Percentiles rank a stretch among this genome's conserved stretches.
phyloP scores from a whole-genome alignment of 2,888 invertebrate species.

The Melanargia galathea region DNA sequence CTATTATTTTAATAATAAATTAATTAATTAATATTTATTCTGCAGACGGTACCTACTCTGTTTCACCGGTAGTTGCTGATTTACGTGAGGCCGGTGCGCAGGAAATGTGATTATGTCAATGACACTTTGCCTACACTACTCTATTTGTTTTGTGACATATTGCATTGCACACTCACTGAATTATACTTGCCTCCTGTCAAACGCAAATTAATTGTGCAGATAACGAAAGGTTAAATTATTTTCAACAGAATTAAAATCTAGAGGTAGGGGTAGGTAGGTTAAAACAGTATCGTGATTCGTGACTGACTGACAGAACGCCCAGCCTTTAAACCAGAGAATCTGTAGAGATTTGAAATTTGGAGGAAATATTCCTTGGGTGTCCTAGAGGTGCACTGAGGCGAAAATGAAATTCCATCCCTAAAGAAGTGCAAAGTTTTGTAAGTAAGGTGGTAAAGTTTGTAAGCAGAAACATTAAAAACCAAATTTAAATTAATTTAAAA shows the following conservation, averaged over 20 bases:
- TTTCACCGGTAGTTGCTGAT: constrained; percentile 56
- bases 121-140: constrained; percentile 34
- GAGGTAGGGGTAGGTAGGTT: no score
- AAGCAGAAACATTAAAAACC: no score
- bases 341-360: no score
- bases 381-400: no score
- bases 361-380: no score
- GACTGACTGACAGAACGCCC: no score
- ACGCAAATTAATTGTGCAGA: constrained; percentile 8
- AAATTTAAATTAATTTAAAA: no score
- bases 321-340: no score
- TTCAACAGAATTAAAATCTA: background rate
- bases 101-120: constrained; percentile 47
- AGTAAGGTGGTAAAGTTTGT: no score
- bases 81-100: constrained; percentile 47
- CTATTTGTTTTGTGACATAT: constrained; percentile 25
- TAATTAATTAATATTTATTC: constrained; percentile 30
- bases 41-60: constrained; percentile 57
- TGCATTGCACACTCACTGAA: background rate
- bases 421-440: no score
- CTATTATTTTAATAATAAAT: background rate
- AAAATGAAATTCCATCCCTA: no score
- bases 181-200: background rate
- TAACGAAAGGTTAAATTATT: constrained; percentile 12
- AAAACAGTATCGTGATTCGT: no score